Base-by-base conservation (phyloP, 2,888 invertebrate genomes). In the Marasmarcha lunaedactyla region DNA sequence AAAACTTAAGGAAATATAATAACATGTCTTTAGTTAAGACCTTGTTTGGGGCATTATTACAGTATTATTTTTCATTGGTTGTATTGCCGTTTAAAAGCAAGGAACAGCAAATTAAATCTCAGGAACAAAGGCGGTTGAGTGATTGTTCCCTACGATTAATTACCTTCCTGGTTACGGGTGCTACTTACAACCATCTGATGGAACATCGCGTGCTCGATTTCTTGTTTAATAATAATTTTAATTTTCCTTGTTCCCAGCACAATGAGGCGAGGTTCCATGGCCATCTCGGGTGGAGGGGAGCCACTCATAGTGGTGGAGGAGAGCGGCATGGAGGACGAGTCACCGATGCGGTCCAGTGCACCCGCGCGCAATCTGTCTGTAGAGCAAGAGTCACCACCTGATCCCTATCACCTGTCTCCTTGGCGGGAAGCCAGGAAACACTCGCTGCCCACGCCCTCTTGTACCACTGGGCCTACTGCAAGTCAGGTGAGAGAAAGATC, bases 251-350 rank as follows among this genome's bases (percentile, higher is more conserved):
- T 20, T 20, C n/a, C 4, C 54, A 81, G 81, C 69, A 87, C 84
- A 69, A 86, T 89, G 86, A 86, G 90, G 70, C 87, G 90, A 52
- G 86, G 89, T 54, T 89, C 90, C 45, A 88, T 88, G 71, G 86
- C 87, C 39, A 64, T 76, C 46, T 73, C 87, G 60, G 84, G 77
- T 41, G 88, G 87, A 44, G 93, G 93, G 67, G 93, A 93, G 6
- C 84, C 92, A 50, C 93, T 93, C 55, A 92, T 94, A 38, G 93
- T 93, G 14, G 93, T 93, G 64, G 93, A 93, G 64, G 89, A 89
- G 37, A 88, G 87, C 1, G 74, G 86, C 1, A 87, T 86, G 35
- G 91, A 91, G 46, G 88, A 90, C 41, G 90, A 90, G 51, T 88
- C 87, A 40, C 79, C 66, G 2, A 61, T 63, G 1, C 85, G 85